Conservation (phyloP, 1,140 invertebrate genomes). For the Coptotermes formosanus region DNA sequence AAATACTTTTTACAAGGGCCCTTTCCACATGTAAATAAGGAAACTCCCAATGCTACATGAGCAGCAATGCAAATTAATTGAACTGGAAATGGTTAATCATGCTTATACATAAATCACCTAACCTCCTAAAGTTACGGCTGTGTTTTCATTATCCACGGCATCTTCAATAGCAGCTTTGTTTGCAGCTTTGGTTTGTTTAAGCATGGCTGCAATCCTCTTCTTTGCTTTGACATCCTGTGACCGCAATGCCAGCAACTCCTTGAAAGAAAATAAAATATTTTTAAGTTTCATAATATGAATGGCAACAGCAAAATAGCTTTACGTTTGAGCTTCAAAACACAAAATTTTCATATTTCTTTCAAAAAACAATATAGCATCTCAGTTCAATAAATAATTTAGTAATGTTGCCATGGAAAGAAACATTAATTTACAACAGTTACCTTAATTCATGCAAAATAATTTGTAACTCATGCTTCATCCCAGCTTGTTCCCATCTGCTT, state of each 20-base stretch:
- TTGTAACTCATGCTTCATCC: no score
- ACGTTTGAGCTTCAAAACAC: no score
- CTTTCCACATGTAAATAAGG: no score
- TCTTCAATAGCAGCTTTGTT: slow-evolving; percentile 83
- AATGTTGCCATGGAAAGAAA: no score
- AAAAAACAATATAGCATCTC: background rate
- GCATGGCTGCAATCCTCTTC: slow-evolving; percentile 60
- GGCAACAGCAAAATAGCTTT: background rate
- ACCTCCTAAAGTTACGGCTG: slow-evolving; percentile 67
- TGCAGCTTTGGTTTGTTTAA: slow-evolving; percentile 80
- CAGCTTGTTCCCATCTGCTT: no score
- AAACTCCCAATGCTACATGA: no score
- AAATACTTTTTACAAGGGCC: no score
- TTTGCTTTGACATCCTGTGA: slow-evolving; percentile 63
- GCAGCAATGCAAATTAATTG: no score
- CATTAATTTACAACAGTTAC: no score
- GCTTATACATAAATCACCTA: slow-evolving; percentile 21
- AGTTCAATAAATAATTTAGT: no score
- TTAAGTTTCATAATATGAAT: background rate
- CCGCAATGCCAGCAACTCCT: slow-evolving; percentile 68
- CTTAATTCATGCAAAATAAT: no score
- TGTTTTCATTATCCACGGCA: slow-evolving; percentile 73
- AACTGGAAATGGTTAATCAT: no score
- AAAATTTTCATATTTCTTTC: slow-evolving; percentile 31
- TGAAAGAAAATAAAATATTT: slow-evolving; percentile 37